Conservation (phyloP, 2,888 invertebrate species). For the Rhopalosiphum nymphaeae region DNA sequence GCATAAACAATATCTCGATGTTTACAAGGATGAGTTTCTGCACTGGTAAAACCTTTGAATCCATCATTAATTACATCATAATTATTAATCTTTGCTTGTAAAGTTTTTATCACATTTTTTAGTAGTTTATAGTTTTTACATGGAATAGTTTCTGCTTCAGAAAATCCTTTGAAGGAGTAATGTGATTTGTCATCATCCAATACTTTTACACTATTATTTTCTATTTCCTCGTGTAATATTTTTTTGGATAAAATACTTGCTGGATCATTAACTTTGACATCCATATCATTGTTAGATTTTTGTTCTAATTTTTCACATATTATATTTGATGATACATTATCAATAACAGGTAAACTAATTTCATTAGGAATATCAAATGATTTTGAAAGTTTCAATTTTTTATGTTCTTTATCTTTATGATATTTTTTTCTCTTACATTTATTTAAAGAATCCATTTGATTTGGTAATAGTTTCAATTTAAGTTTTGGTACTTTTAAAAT, state of each 20-base stretch:
- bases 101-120: background rate
- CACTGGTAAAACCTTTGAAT: conserved; percentile 22
- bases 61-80: background rate
- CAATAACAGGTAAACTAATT: background rate
- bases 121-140: conserved; percentile 39
- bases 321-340: background rate
- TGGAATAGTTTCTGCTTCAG: background rate
- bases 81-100: background rate
- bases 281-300: background rate
- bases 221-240: background rate
- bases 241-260: background rate
- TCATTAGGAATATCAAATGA: background rate
- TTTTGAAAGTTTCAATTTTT: conserved; percentile 18
- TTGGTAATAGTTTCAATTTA: conserved; percentile 22
- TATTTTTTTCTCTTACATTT: conserved; percentile 11
- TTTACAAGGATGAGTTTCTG: background rate
- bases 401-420: background rate
- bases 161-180: conserved; percentile 47
- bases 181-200: background rate
- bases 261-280: background rate
- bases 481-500: conserved; percentile 30
- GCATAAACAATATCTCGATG: background rate
- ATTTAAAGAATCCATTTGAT: background rate
- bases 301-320: background rate
- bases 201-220: background rate